Evolutionary conservation across 1,140 invertebrate genomes (phyloP), one percentile per base, ranked within the genome.

Genomic region (Babylonia areolata): DNA sequence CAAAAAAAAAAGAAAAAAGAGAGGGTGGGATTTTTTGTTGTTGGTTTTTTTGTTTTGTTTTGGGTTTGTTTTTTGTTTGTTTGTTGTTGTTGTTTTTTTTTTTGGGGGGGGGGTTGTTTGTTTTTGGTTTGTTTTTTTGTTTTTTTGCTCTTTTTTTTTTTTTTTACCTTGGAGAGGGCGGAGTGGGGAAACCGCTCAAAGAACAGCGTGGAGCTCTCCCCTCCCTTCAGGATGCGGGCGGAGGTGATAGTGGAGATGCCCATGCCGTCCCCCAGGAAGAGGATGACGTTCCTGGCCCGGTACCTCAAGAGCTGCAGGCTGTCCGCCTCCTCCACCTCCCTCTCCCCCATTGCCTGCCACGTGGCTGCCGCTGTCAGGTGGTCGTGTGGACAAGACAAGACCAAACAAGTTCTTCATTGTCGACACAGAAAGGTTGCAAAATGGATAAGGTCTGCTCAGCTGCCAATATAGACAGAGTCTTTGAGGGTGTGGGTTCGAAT

Each of bases 181-280:
- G 96, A 95, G 71, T 96, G 95, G 1, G 97, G 97, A 90, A 97
- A 97, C 37, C 96, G 95, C 90, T 98, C 97, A 91, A 97, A 97
- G 33, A 95, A 95, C 37, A 97, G 93, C 69, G 95, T 92, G 51
- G 94, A 93, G 88, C 97, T 96, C 93, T 97, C 97, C 1, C 96
- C 97, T 0, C 96, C 96, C 89, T 96, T 95, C 81, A 96, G 94
- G 81, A 97, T 97, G 85, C 98, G 95, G 0, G 97, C 96, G 0
- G 98, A 97, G 0, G 98, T 98, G 33, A 98, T 95, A 0, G 98
- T 98, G 51, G 97, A 96, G 0, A 97, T 95, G 11, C 98, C 98
- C 98, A 99, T 99, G 1, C 98, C 98, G 92, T 99, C 98, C 0
- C 98, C 98, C 20, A 99, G 95, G 91, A 99, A 99, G 0, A 99